phyloP scores from a whole-genome alignment of 2,797 vertebrate genomes.

The Ctenochaetus hawaiiensis region DNA sequence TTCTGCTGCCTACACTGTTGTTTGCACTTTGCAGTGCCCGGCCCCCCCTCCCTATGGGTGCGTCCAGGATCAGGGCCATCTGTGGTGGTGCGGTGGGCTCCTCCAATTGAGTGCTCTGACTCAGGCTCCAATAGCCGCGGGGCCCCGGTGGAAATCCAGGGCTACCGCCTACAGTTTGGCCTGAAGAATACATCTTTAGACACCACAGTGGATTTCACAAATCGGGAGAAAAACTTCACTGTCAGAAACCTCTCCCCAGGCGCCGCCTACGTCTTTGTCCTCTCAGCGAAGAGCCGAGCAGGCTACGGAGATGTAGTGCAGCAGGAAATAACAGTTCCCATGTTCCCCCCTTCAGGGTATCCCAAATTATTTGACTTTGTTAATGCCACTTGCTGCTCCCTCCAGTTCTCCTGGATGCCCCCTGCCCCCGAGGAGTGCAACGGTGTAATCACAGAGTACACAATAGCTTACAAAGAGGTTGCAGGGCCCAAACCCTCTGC shows the following conservation, averaged over 20 bases:
- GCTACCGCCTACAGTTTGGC: constrained; percentile 93
- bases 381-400: constrained; percentile 90
- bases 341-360: constrained; percentile 89
- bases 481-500: constrained; percentile 62
- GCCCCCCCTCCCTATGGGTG: constrained; percentile 89
- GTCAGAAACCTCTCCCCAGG: constrained; percentile 87
- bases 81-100: constrained; percentile 90
- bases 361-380: constrained; percentile 89
- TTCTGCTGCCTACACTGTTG: constrained; percentile 53
- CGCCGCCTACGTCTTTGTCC: constrained; percentile 91
- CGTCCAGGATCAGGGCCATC: constrained; percentile 87
- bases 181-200: constrained; percentile 85
- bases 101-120: constrained; percentile 73
- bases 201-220: constrained; percentile 86
- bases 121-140: constrained; percentile 61
- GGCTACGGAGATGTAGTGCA: constrained; percentile 89
- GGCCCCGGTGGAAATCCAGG: constrained; percentile 84
- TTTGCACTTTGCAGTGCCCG: constrained; percentile 86
- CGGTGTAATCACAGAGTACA: constrained; percentile 89
- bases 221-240: constrained; percentile 85
- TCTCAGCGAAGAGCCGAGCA: constrained; percentile 89
- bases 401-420: constrained; percentile 91
- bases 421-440: constrained; percentile 88
- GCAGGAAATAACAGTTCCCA: constrained; percentile 87
- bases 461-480: constrained; percentile 88